phyloP scores from a whole-genome alignment of 2,797 vertebrate species.

The Cynopterus sphinx region DNA sequence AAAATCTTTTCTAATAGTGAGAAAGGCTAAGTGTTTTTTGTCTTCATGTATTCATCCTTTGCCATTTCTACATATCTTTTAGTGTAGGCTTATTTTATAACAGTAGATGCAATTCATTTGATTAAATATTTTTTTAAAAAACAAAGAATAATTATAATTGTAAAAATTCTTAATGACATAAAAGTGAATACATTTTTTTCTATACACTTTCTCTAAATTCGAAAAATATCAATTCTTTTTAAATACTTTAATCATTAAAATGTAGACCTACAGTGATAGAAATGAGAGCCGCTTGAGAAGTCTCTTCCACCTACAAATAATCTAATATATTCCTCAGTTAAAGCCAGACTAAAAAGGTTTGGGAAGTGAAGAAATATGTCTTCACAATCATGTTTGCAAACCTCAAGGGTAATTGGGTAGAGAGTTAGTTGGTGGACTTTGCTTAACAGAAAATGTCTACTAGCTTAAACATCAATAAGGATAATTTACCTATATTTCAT shows the following conservation, averaged over 20 bases:
- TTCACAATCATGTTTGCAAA: not conserved
- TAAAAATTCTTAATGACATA: not conserved
- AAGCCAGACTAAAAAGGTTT: not conserved
- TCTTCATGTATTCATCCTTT: not conserved
- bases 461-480: not conserved
- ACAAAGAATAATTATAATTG: not conserved
- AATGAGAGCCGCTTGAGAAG: not conserved
- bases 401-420: not conserved
- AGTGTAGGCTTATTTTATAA: not conserved
- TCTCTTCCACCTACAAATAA: not conserved
- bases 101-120: not conserved
- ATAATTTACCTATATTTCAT: not conserved
- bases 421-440: not conserved
- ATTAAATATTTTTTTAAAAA: not conserved
- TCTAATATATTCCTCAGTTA: not conserved
- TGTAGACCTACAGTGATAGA: not conserved
- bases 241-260: constrained; percentile 14
- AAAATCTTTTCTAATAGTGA: not conserved
- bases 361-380: not conserved
- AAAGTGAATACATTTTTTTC: not conserved
- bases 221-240: not conserved
- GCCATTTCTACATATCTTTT: not conserved
- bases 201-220: not conserved
- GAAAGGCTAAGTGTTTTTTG: not conserved
- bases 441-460: not conserved